Conservation (phyloP, 2,888 invertebrate species). For the Rhabditoides inermis region DNA sequence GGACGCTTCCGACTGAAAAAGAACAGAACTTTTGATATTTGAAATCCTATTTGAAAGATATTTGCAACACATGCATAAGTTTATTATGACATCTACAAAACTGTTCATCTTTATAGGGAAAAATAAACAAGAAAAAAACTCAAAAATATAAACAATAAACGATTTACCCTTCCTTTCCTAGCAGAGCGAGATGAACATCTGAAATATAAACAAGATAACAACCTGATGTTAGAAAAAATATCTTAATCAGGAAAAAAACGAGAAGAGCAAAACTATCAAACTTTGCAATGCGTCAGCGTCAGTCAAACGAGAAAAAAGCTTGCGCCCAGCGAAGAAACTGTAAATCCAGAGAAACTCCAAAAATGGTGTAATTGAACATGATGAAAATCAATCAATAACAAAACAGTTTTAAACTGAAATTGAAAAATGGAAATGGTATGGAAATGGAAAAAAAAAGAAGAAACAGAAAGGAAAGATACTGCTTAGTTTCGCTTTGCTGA, state of each 20-base stretch:
- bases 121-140: no score
- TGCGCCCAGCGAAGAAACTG: no score
- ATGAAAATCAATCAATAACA: conserved; percentile 5
- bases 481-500: no score
- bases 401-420: not conserved
- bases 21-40: no score
- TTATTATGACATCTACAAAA: no score
- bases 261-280: conserved; percentile 5
- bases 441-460: not conserved
- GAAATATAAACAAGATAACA: conserved; percentile 4
- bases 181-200: conserved; percentile 38
- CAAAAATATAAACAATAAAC: no score
- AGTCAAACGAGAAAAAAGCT: not conserved
- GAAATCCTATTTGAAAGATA: no score
- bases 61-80: no score
- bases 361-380: not conserved
- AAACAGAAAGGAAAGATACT: not conserved
- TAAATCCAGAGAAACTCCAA: no score
- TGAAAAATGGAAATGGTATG: not conserved
- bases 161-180: conserved; percentile 18
- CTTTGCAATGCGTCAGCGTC: not conserved
- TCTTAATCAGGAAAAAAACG: conserved; percentile 1
- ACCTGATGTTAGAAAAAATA: not conserved
- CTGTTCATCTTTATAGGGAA: no score
- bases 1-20: no score